Evolutionary conservation across 2,797 vertebrate species (phyloP).

Genomic region (Lutjanus argentimaculatus): DNA sequence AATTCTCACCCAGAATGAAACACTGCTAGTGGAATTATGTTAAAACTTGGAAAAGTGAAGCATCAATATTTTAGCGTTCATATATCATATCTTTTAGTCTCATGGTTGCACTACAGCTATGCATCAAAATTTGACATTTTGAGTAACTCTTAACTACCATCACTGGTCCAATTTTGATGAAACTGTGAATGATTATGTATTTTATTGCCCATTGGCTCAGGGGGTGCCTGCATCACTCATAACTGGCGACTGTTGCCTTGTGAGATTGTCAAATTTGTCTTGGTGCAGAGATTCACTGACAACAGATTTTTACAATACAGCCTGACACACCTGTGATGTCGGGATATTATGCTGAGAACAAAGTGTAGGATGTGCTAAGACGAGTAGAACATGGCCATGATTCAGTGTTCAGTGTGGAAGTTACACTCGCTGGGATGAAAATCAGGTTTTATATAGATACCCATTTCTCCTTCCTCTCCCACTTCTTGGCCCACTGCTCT

Average conservation of each 20-base stretch:
- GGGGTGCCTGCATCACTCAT: constrained; percentile 15
- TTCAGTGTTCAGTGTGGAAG: neutral
- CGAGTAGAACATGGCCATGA: too few relatives aligned
- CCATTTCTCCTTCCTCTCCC: neutral
- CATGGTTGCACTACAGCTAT: neutral
- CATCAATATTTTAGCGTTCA: neutral
- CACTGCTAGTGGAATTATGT: too few relatives aligned
- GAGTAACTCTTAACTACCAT: constrained; percentile 20
- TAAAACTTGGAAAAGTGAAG: neutral
- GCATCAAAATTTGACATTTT: constrained; percentile 6
- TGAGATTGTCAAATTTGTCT: constrained; percentile 34
- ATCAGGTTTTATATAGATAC: neutral
- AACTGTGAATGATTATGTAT: constrained; percentile 15
- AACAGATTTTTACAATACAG: neutral
- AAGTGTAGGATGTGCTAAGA: neutral
- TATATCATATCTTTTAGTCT: neutral
- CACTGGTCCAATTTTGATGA: constrained; percentile 7
- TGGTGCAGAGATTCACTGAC: constrained; percentile 5
- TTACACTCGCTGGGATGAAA: constrained; percentile 7
- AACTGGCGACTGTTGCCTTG: constrained; percentile 8
- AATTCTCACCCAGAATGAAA: too few relatives aligned
- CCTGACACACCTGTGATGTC: neutral
- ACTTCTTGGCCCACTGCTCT: constrained; percentile 20
- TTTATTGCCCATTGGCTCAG: constrained; percentile 8
- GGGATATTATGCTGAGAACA: neutral